These are phyloP conservation scores for Naso thynnoides DNA, from an alignment of 2,797 vertebrate species.

Conservation along the genomic window DNA sequence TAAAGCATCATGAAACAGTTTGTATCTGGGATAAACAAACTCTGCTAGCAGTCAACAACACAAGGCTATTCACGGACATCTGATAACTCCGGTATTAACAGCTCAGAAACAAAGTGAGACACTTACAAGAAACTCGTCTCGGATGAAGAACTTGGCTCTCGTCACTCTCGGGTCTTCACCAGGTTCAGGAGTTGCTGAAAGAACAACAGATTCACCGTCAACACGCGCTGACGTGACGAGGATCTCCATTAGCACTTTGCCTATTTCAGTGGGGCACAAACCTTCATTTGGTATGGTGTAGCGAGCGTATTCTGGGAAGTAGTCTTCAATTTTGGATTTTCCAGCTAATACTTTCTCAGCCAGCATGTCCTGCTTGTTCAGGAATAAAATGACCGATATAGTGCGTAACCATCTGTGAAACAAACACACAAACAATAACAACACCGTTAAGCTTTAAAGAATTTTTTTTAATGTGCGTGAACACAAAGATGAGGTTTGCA, in stretches of 20 bases:
- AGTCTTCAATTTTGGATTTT: slow-evolving; percentile 99
- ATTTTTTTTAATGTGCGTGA: not conserved
- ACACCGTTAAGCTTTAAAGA: not conserved
- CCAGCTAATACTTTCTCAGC: slow-evolving; percentile 99
- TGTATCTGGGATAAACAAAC: not conserved
- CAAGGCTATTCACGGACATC: not conserved
- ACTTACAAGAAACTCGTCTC: slow-evolving; percentile 97
- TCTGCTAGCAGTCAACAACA: slow-evolving; percentile 20
- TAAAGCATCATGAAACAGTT: not conserved
- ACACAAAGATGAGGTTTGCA: too few species aligned
- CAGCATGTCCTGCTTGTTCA: slow-evolving; percentile 99
- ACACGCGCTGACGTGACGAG: rapidly evolving
- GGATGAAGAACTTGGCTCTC: slow-evolving; percentile 98
- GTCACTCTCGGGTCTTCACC: slow-evolving; percentile 98
- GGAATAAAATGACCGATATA: slow-evolving; percentile 98
- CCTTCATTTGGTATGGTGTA: slow-evolving; percentile 98
- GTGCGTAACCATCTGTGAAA: slow-evolving; percentile 95
- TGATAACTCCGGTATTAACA: not conserved
- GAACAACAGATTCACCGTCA: slow-evolving; percentile 13
- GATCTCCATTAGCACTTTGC: rapidly evolving
- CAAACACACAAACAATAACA: slow-evolving; percentile 10
- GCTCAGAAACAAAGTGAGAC: not conserved
- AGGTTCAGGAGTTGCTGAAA: slow-evolving; percentile 93
- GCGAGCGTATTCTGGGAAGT: slow-evolving; percentile 96
- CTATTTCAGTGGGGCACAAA: slow-evolving; percentile 69